Evolutionary conservation across 2,113 vertebrate genomes (phyloP).

Genomic region (Monarcha castaneiventris): DNA sequence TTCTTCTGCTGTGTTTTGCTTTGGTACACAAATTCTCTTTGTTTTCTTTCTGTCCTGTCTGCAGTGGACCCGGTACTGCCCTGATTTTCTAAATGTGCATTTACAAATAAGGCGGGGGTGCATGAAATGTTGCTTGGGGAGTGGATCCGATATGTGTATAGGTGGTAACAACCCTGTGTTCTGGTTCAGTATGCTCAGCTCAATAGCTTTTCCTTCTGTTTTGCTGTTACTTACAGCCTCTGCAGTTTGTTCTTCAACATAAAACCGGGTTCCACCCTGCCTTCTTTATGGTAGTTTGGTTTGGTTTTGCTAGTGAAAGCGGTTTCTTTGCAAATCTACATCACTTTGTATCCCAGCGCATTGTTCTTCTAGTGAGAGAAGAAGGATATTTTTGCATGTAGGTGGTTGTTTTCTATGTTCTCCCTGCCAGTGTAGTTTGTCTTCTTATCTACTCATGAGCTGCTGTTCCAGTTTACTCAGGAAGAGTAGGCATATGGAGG

Average conservation of each 20-base stretch:
- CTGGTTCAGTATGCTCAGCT: not conserved
- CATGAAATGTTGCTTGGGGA: not conserved
- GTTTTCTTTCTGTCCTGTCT: slow-evolving; percentile 1
- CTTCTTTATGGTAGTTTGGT: not conserved
- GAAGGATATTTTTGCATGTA: not conserved
- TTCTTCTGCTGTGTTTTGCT: not conserved
- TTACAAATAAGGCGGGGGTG: not conserved
- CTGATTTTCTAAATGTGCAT: not conserved
- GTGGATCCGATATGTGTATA: not conserved
- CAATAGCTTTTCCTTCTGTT: not conserved
- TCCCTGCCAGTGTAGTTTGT: not conserved
- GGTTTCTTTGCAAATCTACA: not conserved
- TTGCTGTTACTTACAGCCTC: not conserved
- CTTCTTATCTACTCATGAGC: not conserved
- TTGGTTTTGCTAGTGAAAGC: not conserved
- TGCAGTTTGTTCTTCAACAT: not conserved
- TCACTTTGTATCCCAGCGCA: not conserved
- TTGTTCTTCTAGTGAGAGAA: not conserved
- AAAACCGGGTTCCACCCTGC: not conserved
- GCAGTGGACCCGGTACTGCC: not conserved
- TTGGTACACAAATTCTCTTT: slow-evolving; percentile 26
- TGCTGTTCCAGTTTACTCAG: not conserved
- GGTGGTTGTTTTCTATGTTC: not conserved
- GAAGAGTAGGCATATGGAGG: not conserved
- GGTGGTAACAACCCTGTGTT: not conserved